Evolutionary conservation across 2,888 invertebrate species (phyloP).

Genomic region (Acleris sparsana): DNA sequence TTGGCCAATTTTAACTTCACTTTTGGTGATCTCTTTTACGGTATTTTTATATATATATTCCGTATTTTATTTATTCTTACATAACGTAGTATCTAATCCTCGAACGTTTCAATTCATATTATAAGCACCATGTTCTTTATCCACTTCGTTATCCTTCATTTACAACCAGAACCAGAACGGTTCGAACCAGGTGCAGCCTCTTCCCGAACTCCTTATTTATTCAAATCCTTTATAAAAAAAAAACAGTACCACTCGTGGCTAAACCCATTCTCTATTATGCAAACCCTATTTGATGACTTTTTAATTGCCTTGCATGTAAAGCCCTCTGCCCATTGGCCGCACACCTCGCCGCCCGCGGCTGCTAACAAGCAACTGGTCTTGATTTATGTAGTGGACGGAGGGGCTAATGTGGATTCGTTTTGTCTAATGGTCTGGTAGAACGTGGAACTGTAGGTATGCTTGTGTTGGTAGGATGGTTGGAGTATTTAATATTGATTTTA

Average conservation of each 20-base stretch:
- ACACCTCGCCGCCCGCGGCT: constrained; percentile 26
- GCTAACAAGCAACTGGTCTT: constrained; percentile 16
- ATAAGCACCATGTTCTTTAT: not conserved
- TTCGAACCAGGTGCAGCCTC: too few species aligned
- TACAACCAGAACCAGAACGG: too few species aligned
- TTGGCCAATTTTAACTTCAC: too few species aligned
- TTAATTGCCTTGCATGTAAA: constrained; percentile 22
- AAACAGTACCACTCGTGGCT: not conserved
- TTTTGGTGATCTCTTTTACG: too few species aligned
- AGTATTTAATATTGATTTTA: too few species aligned
- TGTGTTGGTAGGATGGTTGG: too few species aligned
- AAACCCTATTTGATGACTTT: constrained; percentile 25
- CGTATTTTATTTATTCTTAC: too few species aligned
- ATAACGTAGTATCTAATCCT: too few species aligned
- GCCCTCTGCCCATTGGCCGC: constrained; percentile 31
- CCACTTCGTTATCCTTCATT: not conserved
- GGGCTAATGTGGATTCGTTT: constrained; percentile 24
- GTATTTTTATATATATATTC: too few species aligned
- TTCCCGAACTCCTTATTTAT: too few species aligned
- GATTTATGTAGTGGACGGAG: constrained; percentile 30
- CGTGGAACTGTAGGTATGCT: too few species aligned
- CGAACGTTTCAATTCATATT: not conserved
- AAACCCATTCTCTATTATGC: constrained; percentile 14
- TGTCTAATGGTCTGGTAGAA: constrained; percentile 2
- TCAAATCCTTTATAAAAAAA: not conserved